phyloP scores from a whole-genome alignment of 1,140 invertebrate species.

The Wiebesia pumilae region DNA sequence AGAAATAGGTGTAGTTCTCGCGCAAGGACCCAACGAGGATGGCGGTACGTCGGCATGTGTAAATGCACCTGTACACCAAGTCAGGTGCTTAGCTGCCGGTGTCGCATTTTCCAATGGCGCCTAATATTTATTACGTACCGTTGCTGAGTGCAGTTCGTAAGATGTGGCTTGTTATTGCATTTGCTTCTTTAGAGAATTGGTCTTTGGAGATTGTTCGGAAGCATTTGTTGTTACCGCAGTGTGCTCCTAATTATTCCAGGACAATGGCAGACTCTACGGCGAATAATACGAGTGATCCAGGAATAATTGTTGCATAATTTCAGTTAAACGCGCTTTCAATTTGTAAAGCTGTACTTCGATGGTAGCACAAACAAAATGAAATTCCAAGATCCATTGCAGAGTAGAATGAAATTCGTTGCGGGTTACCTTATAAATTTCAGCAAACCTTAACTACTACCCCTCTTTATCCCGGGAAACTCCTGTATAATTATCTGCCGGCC shows the following conservation, averaged over 20 bases:
- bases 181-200: background rate
- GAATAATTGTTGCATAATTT: background rate
- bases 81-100: background rate
- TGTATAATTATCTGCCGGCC: background rate
- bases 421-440: background rate
- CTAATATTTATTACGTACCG: background rate
- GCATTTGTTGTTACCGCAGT: background rate
- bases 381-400: background rate
- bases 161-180: background rate
- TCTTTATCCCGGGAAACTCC: background rate
- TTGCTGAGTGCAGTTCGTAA: background rate
- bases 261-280: too few species aligned
- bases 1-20: conserved; percentile 59
- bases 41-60: background rate
- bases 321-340: background rate
- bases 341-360: background rate
- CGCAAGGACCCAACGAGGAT: background rate
- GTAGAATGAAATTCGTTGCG: background rate
- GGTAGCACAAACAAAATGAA: background rate
- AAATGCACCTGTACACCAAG: background rate
- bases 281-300: too few species aligned
- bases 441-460: background rate
- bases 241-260: too few species aligned
- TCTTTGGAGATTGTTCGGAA: background rate
- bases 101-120: background rate